phyloP scores from a whole-genome alignment of 2,797 vertebrate genomes.

The Galago senegalensis region DNA sequence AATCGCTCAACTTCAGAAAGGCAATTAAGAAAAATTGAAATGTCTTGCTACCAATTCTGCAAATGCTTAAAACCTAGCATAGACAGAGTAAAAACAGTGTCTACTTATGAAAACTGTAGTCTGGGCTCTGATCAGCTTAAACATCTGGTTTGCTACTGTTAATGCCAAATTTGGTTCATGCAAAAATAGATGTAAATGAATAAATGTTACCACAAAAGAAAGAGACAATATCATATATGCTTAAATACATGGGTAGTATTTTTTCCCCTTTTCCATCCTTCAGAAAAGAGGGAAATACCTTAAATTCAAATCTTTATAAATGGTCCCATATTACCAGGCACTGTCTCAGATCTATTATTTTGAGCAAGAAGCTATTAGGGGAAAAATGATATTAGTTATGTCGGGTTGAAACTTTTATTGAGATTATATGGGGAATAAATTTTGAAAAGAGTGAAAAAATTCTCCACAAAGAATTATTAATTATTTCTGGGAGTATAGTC shows the following conservation, averaged over 20 bases:
- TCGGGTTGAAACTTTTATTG: not conserved
- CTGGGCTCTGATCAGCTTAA: slow-evolving; percentile 74
- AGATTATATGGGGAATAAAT: slow-evolving; percentile 31
- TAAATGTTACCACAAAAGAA: slow-evolving; percentile 76
- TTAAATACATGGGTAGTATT: not conserved
- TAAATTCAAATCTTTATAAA: slow-evolving; percentile 38
- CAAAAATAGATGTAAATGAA: slow-evolving; percentile 85
- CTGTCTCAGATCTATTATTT: slow-evolving; percentile 9
- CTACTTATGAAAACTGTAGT: slow-evolving; percentile 69
- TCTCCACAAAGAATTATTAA: not conserved
- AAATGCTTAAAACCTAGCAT: slow-evolving; percentile 79
- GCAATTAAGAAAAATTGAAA: slow-evolving; percentile 39
- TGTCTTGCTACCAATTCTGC: slow-evolving; percentile 62
- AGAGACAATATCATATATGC: slow-evolving; percentile 59
- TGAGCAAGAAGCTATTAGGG: not conserved
- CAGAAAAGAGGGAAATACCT: not conserved
- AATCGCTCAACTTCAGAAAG: slow-evolving; percentile 37
- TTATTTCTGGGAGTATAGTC: not conserved
- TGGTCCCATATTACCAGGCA: not conserved
- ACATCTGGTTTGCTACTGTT: slow-evolving; percentile 81
- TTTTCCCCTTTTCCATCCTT: not conserved
- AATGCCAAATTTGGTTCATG: slow-evolving; percentile 83
- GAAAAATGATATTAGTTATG: not conserved
- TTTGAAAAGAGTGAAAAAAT: not conserved
- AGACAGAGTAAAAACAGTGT: slow-evolving; percentile 77